A percentile compares a stretch with the other conserved stretches of the same genome.
Conservation (phyloP, 1,140 invertebrate genomes). For the Lepidotrigona ventralis region DNA sequence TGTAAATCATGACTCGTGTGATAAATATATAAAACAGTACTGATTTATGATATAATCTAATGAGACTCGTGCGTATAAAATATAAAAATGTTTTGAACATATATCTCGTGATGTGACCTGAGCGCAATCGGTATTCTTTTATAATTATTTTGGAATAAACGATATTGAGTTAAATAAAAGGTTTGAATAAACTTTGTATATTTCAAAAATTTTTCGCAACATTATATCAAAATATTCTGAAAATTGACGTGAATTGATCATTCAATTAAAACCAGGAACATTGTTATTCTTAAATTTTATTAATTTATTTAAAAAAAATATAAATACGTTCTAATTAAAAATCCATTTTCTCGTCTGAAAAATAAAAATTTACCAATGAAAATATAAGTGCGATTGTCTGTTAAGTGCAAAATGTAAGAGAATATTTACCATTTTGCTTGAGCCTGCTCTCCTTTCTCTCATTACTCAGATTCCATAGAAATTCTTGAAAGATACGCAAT, state of each 20-base stretch:
- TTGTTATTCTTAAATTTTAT: background rate
- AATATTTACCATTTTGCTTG: constrained; percentile 65
- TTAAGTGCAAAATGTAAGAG: background rate
- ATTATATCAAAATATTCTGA: background rate
- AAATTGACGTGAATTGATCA: background rate
- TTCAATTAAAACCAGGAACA: background rate
- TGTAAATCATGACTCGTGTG: too few relatives aligned
- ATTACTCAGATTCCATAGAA: constrained; percentile 83
- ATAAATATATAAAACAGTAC: too few relatives aligned
- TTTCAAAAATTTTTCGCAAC: background rate
- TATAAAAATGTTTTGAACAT: too few relatives aligned
- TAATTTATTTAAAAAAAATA: background rate
- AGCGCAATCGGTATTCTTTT: too few relatives aligned
- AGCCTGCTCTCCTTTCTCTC: constrained; percentile 66
- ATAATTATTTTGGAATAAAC: background rate
- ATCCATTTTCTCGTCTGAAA: constrained; percentile 71
- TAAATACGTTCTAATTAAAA: constrained; percentile 56
- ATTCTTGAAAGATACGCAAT: constrained; percentile 87
- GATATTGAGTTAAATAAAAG: background rate
- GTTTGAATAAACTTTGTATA: background rate
- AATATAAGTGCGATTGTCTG: background rate
- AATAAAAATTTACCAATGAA: constrained; percentile 32
- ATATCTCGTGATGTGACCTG: too few relatives aligned
- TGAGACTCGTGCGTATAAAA: too few relatives aligned
- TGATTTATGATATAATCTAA: too few relatives aligned